phyloP scores from a whole-genome alignment of 2,113 vertebrate genomes.

The Notarius lentiginosus region DNA sequence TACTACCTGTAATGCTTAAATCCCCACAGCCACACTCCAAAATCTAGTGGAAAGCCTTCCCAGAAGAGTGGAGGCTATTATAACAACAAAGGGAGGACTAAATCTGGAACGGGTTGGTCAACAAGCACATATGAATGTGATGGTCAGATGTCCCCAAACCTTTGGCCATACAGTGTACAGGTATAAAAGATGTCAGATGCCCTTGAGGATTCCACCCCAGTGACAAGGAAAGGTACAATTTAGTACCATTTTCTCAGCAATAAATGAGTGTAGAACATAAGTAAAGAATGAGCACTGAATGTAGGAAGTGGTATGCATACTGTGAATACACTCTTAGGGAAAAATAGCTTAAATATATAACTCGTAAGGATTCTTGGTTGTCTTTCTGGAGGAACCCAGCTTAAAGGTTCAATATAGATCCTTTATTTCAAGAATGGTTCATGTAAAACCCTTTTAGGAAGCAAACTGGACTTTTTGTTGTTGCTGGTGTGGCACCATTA shows the following conservation, averaged over 20 bases:
- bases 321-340: not conserved
- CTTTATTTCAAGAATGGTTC: not conserved
- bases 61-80: not conserved
- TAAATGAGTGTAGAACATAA: slow-evolving; percentile 63
- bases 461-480: not conserved
- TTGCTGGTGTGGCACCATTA: not conserved
- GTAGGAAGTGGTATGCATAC: not conserved
- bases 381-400: not conserved
- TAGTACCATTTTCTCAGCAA: slow-evolving; percentile 11
- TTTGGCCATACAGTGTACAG: not conserved
- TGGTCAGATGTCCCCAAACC: not conserved
- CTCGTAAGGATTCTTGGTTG: not conserved
- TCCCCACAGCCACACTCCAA: not conserved
- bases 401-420: not conserved
- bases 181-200: not conserved
- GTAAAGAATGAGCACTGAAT: slow-evolving; percentile 35
- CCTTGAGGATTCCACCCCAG: not conserved
- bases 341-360: not conserved
- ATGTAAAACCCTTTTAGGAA: not conserved
- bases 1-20: not conserved
- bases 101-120: not conserved
- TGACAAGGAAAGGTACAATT: not conserved
- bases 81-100: not conserved
- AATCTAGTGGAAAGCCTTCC: not conserved
- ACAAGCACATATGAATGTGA: not conserved